Percentiles rank a stretch among this genome's conserved stretches.
These are phyloP conservation scores for Eulimnadia texana DNA, from an alignment of 1,140 invertebrate species.

Conservation along the genomic window DNA sequence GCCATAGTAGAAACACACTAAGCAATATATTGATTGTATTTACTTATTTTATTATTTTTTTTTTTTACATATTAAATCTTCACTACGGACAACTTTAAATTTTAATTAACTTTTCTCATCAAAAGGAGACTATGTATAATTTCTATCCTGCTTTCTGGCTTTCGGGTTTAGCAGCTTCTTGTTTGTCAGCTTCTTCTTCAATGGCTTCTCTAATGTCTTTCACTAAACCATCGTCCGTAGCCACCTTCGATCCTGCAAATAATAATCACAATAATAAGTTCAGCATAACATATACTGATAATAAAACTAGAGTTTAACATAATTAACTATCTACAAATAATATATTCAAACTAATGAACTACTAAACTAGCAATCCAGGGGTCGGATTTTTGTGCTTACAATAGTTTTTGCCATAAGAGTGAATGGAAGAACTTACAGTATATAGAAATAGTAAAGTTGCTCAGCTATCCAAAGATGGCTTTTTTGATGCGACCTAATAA, in stretches of 20 bases:
- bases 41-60: too few relatives aligned
- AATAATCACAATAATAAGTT: not conserved
- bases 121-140: not conserved
- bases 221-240: not conserved
- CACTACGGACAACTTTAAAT: too few relatives aligned
- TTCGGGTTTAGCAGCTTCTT: not conserved
- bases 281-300: too few relatives aligned
- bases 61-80: too few relatives aligned
- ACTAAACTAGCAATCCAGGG: too few relatives aligned
- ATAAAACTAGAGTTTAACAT: too few relatives aligned
- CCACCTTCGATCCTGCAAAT: not conserved
- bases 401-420: not conserved
- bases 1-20: too few relatives aligned
- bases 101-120: too few relatives aligned
- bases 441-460: too few relatives aligned
- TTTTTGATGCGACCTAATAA: slow-evolving; percentile 45
- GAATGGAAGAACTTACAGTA: not conserved
- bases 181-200: not conserved
- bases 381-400: not conserved
- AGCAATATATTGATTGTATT: too few relatives aligned
- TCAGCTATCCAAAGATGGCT: slow-evolving; percentile 47
- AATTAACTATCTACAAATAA: too few relatives aligned
- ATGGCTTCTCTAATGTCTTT: not conserved
- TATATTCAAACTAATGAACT: too few relatives aligned
- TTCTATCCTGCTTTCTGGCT: not conserved